Percentiles rank a stretch among this genome's conserved stretches.
Conservation (phyloP, 2,113 vertebrate species). For the Cavia porcellus region DNA sequence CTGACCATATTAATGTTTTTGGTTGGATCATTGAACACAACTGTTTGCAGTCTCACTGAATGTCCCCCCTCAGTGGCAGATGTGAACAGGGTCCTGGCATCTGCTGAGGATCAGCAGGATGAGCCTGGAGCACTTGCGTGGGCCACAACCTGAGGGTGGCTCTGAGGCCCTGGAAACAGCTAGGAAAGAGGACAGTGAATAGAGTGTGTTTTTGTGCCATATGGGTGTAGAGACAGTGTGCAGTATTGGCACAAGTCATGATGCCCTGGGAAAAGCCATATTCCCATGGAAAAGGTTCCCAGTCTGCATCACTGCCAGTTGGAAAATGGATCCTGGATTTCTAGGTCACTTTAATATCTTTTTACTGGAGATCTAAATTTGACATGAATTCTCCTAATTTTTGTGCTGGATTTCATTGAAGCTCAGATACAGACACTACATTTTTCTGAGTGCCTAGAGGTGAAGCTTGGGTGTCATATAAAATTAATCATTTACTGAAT, state of each 20-base stretch:
- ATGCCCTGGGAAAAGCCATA: rapidly evolving
- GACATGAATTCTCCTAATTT: neutral
- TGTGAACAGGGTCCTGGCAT: neutral
- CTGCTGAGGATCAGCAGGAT: neutral
- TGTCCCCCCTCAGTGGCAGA: neutral
- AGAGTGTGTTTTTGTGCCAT: neutral
- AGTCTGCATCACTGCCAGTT: neutral
- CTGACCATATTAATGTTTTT: too few relatives aligned
- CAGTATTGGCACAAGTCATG: neutral
- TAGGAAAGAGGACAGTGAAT: neutral
- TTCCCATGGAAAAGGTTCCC: neutral
- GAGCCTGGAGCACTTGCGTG: neutral
- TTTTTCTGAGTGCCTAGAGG: neutral
- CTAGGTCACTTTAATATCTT: neutral
- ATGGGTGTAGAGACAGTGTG: too few relatives aligned
- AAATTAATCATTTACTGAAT: too few relatives aligned
- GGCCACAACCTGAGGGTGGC: neutral
- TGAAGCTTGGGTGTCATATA: neutral
- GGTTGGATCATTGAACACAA: too few relatives aligned
- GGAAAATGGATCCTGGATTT: neutral
- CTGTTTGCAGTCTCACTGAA: neutral
- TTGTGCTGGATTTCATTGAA: neutral
- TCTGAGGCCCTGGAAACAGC: neutral
- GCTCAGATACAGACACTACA: rapidly evolving
- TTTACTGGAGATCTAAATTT: neutral